phyloP scores from a whole-genome alignment of 2,113 vertebrate species.

The Falco punctatus region DNA sequence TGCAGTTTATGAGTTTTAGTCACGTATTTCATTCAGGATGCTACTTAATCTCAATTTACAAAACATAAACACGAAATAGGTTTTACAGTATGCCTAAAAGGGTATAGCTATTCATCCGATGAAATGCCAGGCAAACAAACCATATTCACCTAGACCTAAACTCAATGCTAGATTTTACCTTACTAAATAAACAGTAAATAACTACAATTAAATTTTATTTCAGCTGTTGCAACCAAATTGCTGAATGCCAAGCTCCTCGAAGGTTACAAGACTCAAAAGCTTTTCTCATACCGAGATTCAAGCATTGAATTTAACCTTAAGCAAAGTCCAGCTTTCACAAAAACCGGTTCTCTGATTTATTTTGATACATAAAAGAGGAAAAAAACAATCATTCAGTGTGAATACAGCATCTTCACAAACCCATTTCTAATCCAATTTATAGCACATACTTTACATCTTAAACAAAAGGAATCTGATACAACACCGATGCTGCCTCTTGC shows the following conservation, averaged over 20 bases:
- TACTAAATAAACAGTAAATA: constrained; percentile 55
- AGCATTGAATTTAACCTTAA: constrained; percentile 59
- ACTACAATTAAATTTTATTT: constrained; percentile 53
- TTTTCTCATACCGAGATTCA: constrained; percentile 45
- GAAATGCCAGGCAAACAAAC: constrained; percentile 61
- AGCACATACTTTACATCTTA: constrained; percentile 75
- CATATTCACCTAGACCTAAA: constrained; percentile 54
- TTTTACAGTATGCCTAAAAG: constrained; percentile 39
- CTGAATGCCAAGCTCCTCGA: constrained; percentile 59
- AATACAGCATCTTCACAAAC: constrained; percentile 59
- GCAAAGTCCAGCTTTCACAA: constrained; percentile 72
- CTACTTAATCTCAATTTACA: constrained; percentile 68
- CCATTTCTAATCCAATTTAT: constrained; percentile 72
- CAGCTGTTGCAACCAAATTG: constrained; percentile 47
- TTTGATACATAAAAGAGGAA: constrained; percentile 1
- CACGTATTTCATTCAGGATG: constrained; percentile 71
- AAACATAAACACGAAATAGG: constrained; percentile 63
- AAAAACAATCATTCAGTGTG: constrained; percentile 21
- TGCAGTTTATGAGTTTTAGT: constrained; percentile 68
- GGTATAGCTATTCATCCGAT: constrained; percentile 21
- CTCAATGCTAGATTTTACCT: constrained; percentile 39
- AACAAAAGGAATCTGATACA: constrained; percentile 77
- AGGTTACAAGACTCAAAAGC: constrained; percentile 49
- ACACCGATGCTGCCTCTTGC: constrained; percentile 60
- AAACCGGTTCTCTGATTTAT: constrained; percentile 57